Percentiles rank a stretch among this genome's conserved stretches.
These are phyloP conservation scores for Cairina moschata DNA, from an alignment of 2,113 vertebrate species.

Conservation along the genomic window DNA sequence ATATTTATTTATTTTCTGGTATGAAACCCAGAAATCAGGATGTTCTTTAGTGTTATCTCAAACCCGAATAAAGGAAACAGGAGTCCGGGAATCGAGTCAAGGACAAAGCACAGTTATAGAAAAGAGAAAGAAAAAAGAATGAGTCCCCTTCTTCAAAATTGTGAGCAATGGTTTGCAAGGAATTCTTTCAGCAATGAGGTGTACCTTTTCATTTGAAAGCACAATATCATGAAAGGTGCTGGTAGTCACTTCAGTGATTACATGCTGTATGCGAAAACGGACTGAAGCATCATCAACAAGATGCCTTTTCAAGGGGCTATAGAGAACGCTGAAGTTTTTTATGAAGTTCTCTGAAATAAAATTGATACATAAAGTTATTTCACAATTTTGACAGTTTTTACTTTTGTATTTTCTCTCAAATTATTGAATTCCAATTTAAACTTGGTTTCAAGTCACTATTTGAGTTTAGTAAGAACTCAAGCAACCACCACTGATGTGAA, in stretches of 20 bases:
- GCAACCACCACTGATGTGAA: not conserved
- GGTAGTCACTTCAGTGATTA: constrained; percentile 90
- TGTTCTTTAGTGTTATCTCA: not conserved
- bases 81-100: not conserved
- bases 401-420: not conserved
- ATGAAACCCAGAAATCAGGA: not conserved
- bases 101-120: not conserved
- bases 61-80: not conserved
- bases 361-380: constrained; percentile 24
- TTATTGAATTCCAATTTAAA: not conserved
- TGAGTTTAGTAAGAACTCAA: not conserved
- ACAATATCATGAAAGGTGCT: constrained; percentile 82
- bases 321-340: constrained; percentile 90
- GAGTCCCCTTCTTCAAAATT: not conserved
- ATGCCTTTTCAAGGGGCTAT: constrained; percentile 91
- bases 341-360: constrained; percentile 89
- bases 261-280: constrained; percentile 32
- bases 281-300: constrained; percentile 80
- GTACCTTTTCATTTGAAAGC: constrained; percentile 86
- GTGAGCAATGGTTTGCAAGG: not conserved
- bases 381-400: not conserved
- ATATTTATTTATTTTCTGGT: not conserved
- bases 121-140: not conserved
- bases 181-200: rapidly evolving
- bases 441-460: not conserved